Conservation (phyloP, 1,140 invertebrate species). For the Macrostomum lignano region DNA sequence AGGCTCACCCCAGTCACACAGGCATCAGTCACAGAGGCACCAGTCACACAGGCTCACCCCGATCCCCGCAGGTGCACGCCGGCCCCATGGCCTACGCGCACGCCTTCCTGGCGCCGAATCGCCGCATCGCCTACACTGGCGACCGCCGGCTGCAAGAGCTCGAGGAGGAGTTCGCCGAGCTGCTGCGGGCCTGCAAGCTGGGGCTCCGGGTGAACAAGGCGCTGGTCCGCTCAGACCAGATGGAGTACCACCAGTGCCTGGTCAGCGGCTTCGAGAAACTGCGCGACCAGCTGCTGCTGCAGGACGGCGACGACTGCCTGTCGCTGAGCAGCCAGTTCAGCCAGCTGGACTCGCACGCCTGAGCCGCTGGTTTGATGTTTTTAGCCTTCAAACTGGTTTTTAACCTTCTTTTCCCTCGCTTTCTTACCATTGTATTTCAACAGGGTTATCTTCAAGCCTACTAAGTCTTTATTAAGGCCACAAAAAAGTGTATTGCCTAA, state of each 20-base stretch:
- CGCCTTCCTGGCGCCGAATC: constrained; percentile 42
- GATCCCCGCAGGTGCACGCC: constrained; percentile 51
- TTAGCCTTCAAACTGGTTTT: not conserved
- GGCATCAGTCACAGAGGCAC: no score
- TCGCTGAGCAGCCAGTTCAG: no score
- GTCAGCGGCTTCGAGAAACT: constrained; percentile 55
- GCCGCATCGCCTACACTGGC: constrained; percentile 10
- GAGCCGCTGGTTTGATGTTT: constrained; percentile 4
- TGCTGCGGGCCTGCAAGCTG: constrained; percentile 52
- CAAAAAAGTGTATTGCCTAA: no score
- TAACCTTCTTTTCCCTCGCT: no score
- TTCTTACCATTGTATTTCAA: no score
- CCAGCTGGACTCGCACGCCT: no score
- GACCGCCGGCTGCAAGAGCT: constrained; percentile 4
- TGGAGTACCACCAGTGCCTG: constrained; percentile 57
- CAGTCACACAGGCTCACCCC: no score
- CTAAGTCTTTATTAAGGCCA: no score
- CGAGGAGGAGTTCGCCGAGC: constrained; percentile 38
- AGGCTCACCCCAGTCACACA: no score
- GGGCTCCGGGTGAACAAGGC: constrained; percentile 56
- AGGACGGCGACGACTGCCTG: constrained; percentile 25
- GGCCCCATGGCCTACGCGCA: constrained; percentile 65
- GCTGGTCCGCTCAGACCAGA: constrained; percentile 50
- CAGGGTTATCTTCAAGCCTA: no score
- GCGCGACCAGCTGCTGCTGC: constrained; percentile 44